These are phyloP conservation scores for Heliconius hewitsoni DNA, from an alignment of 1,140 invertebrate species.

Conservation along the genomic window DNA sequence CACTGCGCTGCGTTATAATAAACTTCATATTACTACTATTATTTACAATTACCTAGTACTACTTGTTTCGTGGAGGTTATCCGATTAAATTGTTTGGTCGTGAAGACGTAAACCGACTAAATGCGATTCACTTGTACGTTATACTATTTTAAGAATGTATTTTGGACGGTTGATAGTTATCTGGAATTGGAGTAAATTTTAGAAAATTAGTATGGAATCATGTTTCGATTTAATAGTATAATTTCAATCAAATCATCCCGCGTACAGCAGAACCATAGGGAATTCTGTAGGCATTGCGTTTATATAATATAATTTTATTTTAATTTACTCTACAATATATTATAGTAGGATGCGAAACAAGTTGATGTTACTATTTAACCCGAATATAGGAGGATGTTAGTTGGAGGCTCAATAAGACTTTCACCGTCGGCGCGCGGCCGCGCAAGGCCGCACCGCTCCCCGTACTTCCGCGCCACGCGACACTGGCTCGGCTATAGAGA, in stretches of 20 bases:
- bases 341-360: slow-evolving; percentile 2
- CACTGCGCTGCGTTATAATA: slow-evolving; percentile 46
- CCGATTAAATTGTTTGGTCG: slow-evolving; percentile 18
- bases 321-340: neutral
- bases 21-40: slow-evolving; percentile 52
- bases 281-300: no score
- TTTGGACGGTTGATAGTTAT: neutral
- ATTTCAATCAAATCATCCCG: no score
- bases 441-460: slow-evolving; percentile 68
- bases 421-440: slow-evolving; percentile 73
- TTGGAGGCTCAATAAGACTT: slow-evolving; percentile 74
- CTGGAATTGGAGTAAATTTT: neutral
- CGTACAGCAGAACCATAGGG: no score
- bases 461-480: slow-evolving; percentile 49
- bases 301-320: neutral
- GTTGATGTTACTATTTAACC: slow-evolving; percentile 44
- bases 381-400: slow-evolving; percentile 60
- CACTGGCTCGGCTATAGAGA: slow-evolving; percentile 38
- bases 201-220: neutral
- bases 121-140: neutral
- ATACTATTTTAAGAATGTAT: neutral
- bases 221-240: no score
- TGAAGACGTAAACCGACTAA: slow-evolving; percentile 20
- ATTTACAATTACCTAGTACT: slow-evolving; percentile 40
- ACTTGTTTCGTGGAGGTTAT: slow-evolving; percentile 28